phyloP scores from a whole-genome alignment of 2,888 invertebrate species.

The Anorthoa munda region DNA sequence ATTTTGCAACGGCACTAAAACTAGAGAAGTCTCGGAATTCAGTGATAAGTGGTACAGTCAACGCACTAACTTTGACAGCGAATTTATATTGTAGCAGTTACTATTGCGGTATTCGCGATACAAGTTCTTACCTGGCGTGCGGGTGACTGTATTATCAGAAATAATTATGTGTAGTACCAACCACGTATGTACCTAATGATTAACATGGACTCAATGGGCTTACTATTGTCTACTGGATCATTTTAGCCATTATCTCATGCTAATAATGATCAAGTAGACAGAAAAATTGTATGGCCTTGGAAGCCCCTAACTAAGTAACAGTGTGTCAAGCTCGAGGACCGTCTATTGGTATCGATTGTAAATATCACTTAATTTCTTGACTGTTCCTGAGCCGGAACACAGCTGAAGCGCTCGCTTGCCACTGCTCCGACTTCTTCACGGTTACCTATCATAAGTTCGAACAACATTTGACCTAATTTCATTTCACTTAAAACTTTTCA shows the following conservation, averaged over 20 bases:
- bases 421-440: neutral
- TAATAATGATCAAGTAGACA: neutral
- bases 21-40: constrained; percentile 1
- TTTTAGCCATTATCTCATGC: neutral
- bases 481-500: too few relatives aligned
- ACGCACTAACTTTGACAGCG: neutral
- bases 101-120: neutral
- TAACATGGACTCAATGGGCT: neutral
- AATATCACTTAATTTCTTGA: constrained; percentile 19
- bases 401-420: constrained; percentile 7
- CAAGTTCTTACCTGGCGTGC: neutral
- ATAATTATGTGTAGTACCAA: neutral
- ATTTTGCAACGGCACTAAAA: constrained; percentile 63
- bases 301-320: neutral
- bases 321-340: neutral
- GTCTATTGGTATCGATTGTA: constrained; percentile 17
- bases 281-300: neutral
- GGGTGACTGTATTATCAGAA: neutral
- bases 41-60: constrained; percentile 19
- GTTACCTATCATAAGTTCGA: too few relatives aligned
- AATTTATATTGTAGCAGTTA: neutral
- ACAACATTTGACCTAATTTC: too few relatives aligned
- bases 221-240: too few relatives aligned
- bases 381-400: neutral
- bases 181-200: neutral